Evolutionary conservation across 2,113 vertebrate genomes (phyloP).

Genomic region (Pseudorhombus dupliciocellatus): DNA sequence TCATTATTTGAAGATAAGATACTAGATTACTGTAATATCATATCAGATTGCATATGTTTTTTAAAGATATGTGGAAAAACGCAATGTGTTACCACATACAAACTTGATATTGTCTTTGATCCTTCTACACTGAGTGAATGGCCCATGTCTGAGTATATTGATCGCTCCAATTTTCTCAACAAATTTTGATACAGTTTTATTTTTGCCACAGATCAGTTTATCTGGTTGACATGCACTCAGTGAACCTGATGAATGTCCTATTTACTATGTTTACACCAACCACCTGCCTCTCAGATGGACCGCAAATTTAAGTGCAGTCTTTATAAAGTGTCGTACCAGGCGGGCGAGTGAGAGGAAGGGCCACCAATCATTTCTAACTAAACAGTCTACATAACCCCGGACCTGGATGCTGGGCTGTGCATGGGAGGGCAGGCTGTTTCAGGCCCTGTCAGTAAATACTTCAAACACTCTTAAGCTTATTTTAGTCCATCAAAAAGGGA

Average conservation of each 20-base stretch:
- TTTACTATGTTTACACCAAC: constrained; percentile 81
- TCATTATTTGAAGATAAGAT: not conserved
- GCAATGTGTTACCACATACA: not conserved
- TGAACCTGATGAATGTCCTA: constrained; percentile 71
- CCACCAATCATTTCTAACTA: constrained; percentile 81
- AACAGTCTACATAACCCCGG: constrained; percentile 75
- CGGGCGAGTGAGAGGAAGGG: constrained; percentile 68
- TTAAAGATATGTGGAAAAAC: not conserved
- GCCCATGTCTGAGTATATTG: not conserved
- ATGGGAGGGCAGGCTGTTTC: constrained; percentile 46
- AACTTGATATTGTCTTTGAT: not conserved
- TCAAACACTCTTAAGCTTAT: constrained; percentile 45
- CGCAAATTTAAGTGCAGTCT: constrained; percentile 77
- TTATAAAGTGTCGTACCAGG: constrained; percentile 73
- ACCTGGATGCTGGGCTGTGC: constrained; percentile 57
- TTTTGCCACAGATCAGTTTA: constrained; percentile 51
- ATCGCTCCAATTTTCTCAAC: not conserved
- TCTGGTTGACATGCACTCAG: constrained; percentile 60
- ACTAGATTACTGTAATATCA: not conserved
- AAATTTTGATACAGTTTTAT: constrained; percentile 25
- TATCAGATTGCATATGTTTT: not conserved
- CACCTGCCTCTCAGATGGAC: constrained; percentile 63
- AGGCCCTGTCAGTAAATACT: constrained; percentile 62
- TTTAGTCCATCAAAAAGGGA: constrained; percentile 40
- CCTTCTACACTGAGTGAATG: not conserved